phyloP scores from a whole-genome alignment of 2,888 invertebrate species.

The Scrobipalpa atriplicella region DNA sequence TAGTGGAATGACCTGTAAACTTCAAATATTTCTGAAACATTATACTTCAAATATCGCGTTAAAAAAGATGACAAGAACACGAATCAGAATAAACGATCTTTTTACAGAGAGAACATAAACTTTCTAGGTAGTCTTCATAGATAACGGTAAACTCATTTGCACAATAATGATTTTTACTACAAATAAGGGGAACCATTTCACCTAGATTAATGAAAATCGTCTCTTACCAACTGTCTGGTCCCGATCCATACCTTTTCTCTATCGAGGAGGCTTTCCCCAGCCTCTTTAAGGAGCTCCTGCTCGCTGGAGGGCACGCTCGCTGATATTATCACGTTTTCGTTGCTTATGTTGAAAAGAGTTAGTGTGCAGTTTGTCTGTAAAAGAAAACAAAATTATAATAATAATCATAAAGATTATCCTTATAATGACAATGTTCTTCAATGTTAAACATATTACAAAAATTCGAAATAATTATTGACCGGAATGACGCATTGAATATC shows the following conservation, averaged over 20 bases:
- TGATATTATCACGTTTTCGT: conserved; percentile 94
- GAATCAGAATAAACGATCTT: too few species aligned
- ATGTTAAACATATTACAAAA: too few species aligned
- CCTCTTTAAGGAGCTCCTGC: conserved; percentile 83
- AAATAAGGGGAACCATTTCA: background rate
- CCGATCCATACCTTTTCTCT: conserved; percentile 85
- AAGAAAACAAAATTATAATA: background rate
- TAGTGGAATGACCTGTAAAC: background rate
- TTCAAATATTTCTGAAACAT: too few species aligned
- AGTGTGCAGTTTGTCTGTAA: conserved; percentile 92
- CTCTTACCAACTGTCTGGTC: conserved; percentile 13
- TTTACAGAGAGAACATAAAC: too few species aligned
- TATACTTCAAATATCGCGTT: too few species aligned
- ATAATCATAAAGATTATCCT: background rate
- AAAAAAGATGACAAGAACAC: too few species aligned
- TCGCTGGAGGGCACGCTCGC: conserved; percentile 88
- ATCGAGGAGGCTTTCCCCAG: conserved; percentile 85
- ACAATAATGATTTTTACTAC: too few species aligned
- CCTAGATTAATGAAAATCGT: background rate
- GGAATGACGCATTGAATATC: too few species aligned
- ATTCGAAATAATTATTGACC: too few species aligned
- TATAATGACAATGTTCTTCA: background rate
- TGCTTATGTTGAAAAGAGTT: conserved; percentile 92
- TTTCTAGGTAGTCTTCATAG: too few species aligned
- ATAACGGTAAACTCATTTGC: too few species aligned